phyloP scores from a whole-genome alignment of 2,797 vertebrate species.

The Acestrorhynchus altus region DNA sequence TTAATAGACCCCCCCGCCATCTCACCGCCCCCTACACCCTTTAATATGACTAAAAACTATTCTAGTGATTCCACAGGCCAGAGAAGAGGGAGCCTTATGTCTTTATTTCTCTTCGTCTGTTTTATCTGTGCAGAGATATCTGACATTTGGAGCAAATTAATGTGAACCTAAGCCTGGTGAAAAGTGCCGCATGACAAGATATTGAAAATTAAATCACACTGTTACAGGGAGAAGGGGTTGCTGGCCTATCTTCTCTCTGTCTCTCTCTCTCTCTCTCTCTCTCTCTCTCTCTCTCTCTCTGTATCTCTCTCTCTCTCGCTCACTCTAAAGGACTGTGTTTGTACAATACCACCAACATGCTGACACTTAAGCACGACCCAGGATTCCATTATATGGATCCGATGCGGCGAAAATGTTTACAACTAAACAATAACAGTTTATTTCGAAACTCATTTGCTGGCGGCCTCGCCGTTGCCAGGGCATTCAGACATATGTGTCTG shows the following conservation, averaged over 20 bases:
- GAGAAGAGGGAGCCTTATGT: conserved; percentile 58
- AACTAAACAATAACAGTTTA: conserved; percentile 82
- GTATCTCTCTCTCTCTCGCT: background rate
- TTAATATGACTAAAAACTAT: conserved; percentile 76
- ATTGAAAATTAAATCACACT: conserved; percentile 70
- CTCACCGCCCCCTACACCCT: conserved; percentile 63
- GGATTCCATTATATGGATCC: conserved; percentile 65
- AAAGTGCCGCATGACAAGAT: conserved; percentile 63
- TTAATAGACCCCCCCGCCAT: conserved; percentile 68
- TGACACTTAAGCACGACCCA: conserved; percentile 58
- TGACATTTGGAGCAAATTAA: conserved; percentile 73
- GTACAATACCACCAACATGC: conserved; percentile 54
- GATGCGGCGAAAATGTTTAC: conserved; percentile 66
- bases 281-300: conserved; percentile 8
- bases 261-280: conserved; percentile 26
- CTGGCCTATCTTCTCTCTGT: conserved; percentile 40
- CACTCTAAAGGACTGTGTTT: conserved; percentile 58
- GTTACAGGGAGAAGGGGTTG: conserved; percentile 52
- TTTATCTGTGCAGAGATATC: conserved; percentile 64
- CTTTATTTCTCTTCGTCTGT: conserved; percentile 60
- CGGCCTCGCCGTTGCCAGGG: conserved; percentile 72
- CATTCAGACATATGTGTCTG: conserved; percentile 81
- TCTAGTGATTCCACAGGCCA: conserved; percentile 65
- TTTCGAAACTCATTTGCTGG: conserved; percentile 80
- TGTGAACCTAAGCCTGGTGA: conserved; percentile 64